A percentile compares a stretch with the other conserved stretches of the same genome.
Conservation (phyloP, 2,888 invertebrate species). For the Diloba caeruleocephala region DNA sequence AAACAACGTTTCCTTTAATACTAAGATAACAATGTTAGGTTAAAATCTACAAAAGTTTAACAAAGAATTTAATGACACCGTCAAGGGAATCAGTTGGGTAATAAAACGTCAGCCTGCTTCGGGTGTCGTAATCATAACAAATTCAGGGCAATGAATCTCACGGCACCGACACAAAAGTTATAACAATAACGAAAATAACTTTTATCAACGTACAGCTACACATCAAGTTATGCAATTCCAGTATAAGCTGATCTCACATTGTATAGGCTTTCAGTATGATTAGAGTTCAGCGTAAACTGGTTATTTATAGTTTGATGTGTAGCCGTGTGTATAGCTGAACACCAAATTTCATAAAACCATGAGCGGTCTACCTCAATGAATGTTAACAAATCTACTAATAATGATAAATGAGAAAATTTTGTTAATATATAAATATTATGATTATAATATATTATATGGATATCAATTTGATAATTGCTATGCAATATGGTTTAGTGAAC, state of each 20-base stretch:
- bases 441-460: too few relatives aligned
- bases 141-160: constrained; percentile 71
- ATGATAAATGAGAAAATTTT: neutral
- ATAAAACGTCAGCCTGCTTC: constrained; percentile 58
- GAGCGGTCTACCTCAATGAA: too few relatives aligned
- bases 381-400: too few relatives aligned
- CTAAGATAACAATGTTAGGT: constrained; percentile 17
- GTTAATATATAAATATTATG: too few relatives aligned
- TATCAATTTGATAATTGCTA: neutral
- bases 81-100: constrained; percentile 58
- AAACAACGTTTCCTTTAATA: constrained; percentile 11
- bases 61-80: constrained; percentile 56
- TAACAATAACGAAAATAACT: constrained; percentile 43
- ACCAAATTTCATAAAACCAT: constrained; percentile 2
- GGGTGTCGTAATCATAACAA: constrained; percentile 71
- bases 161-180: constrained; percentile 61
- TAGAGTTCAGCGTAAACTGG: too few relatives aligned
- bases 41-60: constrained; percentile 29
- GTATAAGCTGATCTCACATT: too few relatives aligned
- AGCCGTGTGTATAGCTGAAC: constrained; percentile 2
- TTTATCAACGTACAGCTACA: constrained; percentile 9
- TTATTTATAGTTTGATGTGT: too few relatives aligned
- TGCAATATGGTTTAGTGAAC: neutral
- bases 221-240: too few relatives aligned
- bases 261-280: too few relatives aligned